Percentiles rank a stretch among this genome's conserved stretches.
Conservation (phyloP, 2,113 vertebrate species). For the Calypte anna region DNA sequence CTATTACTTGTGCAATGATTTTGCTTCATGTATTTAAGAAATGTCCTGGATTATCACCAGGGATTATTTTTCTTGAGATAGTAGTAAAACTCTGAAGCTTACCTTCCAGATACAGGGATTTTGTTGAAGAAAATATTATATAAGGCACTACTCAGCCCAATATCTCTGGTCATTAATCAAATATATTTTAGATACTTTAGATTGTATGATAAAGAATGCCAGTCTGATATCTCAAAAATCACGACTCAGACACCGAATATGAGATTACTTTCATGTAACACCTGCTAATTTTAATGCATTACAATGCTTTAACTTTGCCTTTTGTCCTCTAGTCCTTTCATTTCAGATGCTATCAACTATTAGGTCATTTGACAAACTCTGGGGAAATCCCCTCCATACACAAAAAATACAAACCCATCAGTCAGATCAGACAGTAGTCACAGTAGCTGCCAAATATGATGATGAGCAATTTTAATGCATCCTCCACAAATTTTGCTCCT, state of each 20-base stretch:
- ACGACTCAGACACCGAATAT: background rate
- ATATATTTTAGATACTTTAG: background rate
- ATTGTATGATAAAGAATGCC: background rate
- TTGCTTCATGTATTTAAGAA: slow-evolving; percentile 6
- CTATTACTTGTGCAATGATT: background rate
- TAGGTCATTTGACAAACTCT: background rate
- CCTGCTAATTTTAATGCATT: background rate
- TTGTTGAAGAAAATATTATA: background rate
- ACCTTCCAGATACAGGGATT: background rate
- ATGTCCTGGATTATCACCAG: background rate
- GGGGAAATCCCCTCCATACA: background rate
- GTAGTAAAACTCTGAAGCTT: background rate
- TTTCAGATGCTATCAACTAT: background rate
- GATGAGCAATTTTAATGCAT: background rate
- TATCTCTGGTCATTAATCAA: background rate
- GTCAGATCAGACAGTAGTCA: background rate
- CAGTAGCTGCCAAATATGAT: background rate
- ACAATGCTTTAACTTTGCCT: background rate
- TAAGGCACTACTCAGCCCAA: slow-evolving; percentile 12
- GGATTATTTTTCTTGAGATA: background rate
- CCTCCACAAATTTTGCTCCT: background rate
- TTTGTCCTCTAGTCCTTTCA: background rate
- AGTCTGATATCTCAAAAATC: background rate
- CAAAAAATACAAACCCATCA: background rate
- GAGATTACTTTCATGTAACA: background rate